Percentiles rank a stretch among this genome's conserved stretches.
These are phyloP conservation scores for Galendromus occidentalis DNA, from an alignment of 1,140 invertebrate species.

Conservation along the genomic window DNA sequence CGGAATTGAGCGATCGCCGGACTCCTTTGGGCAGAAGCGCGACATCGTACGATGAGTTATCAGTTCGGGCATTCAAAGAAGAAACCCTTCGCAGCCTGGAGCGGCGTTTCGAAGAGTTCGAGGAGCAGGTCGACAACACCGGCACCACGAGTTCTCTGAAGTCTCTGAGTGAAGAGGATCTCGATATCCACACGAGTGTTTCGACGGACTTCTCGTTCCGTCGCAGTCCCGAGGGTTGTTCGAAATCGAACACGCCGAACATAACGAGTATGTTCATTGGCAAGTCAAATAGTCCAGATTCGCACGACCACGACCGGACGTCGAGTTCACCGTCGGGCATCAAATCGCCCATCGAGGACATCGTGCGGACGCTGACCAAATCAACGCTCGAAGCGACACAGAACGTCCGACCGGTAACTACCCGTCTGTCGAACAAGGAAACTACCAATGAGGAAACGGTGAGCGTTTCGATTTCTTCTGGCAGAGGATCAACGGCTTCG, in stretches of 20 bases:
- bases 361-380: too few species aligned
- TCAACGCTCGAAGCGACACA: too few species aligned
- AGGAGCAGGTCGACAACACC: background rate
- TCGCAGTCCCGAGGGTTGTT: background rate
- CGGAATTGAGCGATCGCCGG: background rate
- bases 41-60: background rate
- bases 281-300: background rate
- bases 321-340: background rate
- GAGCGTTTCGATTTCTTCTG: background rate
- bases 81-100: background rate
- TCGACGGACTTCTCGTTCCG: conserved; percentile 5
- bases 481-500: conserved; percentile 3
- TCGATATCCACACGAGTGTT: background rate
- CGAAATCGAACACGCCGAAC: background rate
- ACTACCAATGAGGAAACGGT: background rate
- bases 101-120: background rate
- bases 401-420: background rate
- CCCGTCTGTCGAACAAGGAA: background rate
- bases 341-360: background rate
- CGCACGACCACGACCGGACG: background rate
- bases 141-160: background rate
- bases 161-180: background rate
- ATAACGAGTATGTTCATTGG: background rate
- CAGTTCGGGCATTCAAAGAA: background rate
- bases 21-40: background rate